These are phyloP conservation scores for Heliconius aoede DNA, from an alignment of 2,888 invertebrate species.

Conservation along the genomic window DNA sequence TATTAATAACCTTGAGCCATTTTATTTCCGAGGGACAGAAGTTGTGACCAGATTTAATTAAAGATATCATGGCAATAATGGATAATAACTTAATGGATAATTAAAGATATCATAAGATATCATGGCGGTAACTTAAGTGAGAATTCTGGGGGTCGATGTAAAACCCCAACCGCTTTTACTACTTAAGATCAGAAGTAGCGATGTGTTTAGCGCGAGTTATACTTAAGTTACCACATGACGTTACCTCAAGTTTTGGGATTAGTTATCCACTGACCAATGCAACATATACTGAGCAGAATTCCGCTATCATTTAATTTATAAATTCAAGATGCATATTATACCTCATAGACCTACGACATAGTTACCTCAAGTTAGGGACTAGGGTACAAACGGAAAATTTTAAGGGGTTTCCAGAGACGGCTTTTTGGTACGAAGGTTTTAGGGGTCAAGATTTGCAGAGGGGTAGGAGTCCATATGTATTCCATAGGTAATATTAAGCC, in stretches of 20 bases:
- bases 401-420: too few species aligned
- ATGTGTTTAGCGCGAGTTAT: background rate
- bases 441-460: background rate
- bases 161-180: background rate
- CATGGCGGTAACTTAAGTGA: background rate
- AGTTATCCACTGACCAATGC: background rate
- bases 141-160: background rate
- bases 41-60: too few species aligned
- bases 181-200: background rate
- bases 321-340: background rate
- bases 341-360: too few species aligned
- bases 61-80: too few species aligned
- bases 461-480: background rate
- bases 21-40: too few species aligned
- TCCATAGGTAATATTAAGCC: conserved; percentile 79
- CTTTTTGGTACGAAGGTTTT: background rate
- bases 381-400: too few species aligned
- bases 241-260: background rate
- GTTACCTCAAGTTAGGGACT: background rate
- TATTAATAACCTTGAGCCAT: too few species aligned
- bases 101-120: too few species aligned
- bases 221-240: background rate
- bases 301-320: background rate
- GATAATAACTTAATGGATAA: too few species aligned
- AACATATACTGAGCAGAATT: background rate